phyloP scores from a whole-genome alignment of 92 coral and sea anemone species.

The Micromussa lordhowensis region DNA sequence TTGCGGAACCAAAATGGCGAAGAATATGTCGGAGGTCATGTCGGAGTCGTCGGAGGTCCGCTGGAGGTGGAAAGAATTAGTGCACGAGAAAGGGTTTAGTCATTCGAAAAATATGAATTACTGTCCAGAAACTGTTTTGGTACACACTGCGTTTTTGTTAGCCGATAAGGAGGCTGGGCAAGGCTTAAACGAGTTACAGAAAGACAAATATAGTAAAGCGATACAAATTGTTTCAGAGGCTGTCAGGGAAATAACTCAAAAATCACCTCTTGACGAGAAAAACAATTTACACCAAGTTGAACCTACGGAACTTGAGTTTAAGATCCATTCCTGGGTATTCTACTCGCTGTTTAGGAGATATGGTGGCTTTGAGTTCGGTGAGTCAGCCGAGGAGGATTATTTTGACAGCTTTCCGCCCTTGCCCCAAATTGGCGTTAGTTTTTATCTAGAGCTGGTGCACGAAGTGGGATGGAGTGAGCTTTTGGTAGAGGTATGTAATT shows the following conservation, averaged over 20 bases:
- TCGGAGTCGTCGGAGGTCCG: background rate
- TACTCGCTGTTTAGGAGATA: conserved; percentile 35
- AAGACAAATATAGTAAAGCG: conserved; percentile 5
- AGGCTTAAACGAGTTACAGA: conserved; percentile 24
- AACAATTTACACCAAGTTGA: conserved; percentile 36
- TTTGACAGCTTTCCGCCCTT: conserved; percentile 71
- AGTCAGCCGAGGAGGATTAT: conserved; percentile 26
- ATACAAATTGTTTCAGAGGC: conserved; percentile 42
- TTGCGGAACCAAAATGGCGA: conserved; percentile 11
- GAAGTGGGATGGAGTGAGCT: conserved; percentile 65
- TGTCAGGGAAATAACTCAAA: conserved; percentile 54
- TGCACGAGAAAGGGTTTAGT: background rate
- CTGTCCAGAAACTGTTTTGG: conserved; percentile 76
- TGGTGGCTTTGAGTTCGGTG: background rate
- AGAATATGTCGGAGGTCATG: background rate
- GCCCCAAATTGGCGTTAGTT: conserved; percentile 57
- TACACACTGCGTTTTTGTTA: conserved; percentile 70
- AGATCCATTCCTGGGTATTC: conserved; percentile 81
- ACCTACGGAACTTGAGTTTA: conserved; percentile 43
- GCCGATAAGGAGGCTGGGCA: conserved; percentile 42
- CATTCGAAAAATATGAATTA: conserved; percentile 44
- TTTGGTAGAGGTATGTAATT: conserved; percentile 65
- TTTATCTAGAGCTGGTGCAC: conserved; percentile 63
- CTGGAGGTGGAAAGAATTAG: background rate
- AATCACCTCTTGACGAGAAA: background rate